phyloP scores from a whole-genome alignment of 2,888 invertebrate species.

The Antitype chi region DNA sequence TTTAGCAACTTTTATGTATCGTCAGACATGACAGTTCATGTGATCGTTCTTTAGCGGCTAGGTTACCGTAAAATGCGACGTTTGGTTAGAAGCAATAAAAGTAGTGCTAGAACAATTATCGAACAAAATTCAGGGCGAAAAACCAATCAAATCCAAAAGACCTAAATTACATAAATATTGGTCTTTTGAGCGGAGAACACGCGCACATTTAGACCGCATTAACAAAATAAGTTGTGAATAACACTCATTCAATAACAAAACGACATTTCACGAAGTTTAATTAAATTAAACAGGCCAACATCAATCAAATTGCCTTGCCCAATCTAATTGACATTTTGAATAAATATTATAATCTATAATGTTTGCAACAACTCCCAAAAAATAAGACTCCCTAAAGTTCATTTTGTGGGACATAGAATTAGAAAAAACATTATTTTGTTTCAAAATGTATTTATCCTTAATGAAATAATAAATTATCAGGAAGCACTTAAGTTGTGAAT shows the following conservation, averaged over 20 bases:
- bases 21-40: not conserved
- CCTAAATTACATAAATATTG: not conserved
- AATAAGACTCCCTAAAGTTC: not conserved
- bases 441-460: not conserved
- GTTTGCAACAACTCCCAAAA: not conserved
- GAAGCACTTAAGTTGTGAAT: conserved; percentile 54
- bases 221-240: conserved; percentile 14
- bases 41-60: not conserved
- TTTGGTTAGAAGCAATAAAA: not conserved
- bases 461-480: not conserved
- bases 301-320: conserved; percentile 38
- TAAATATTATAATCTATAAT: not conserved
- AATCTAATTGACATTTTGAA: conserved; percentile 29
- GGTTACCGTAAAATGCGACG: not conserved
- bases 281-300: conserved; percentile 25
- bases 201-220: not conserved
- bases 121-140: not conserved
- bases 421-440: not conserved
- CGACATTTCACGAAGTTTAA: conserved; percentile 26
- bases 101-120: not conserved
- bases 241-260: conserved; percentile 17
- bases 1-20: not conserved
- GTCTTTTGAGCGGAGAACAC: not conserved
- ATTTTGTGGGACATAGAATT: not conserved
- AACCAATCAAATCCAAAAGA: not conserved